Conservation (phyloP, 1,140 invertebrate species). For the Sarcophaga peregrina region DNA sequence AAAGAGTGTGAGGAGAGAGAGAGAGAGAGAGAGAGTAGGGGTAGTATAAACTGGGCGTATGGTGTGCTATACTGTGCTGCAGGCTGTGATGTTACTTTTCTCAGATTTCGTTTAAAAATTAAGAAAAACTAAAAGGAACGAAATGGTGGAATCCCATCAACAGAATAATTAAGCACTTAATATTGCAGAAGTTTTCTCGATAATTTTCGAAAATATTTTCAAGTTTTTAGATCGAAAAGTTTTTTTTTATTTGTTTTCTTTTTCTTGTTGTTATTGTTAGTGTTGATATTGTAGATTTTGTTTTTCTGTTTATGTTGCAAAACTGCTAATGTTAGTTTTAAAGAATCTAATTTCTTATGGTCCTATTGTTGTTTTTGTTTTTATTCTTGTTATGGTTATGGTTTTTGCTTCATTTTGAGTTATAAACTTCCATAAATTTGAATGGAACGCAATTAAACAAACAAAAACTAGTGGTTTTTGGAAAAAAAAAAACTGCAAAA, state of each 20-base stretch:
- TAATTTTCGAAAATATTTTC: slow-evolving; percentile 39
- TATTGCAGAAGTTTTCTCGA: slow-evolving; percentile 25
- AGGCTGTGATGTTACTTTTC: background rate
- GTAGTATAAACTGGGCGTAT: background rate
- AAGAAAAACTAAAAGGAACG: background rate
- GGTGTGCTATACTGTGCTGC: background rate
- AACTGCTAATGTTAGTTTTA: slow-evolving; percentile 21
- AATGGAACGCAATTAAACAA: background rate
- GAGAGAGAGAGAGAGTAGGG: too few relatives aligned
- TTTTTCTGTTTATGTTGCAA: background rate
- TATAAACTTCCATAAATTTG: background rate
- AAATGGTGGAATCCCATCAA: slow-evolving; percentile 24
- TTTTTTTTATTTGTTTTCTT: slow-evolving; percentile 18
- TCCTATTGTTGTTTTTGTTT: background rate
- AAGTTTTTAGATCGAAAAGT: slow-evolving; percentile 39
- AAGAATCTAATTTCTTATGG: background rate
- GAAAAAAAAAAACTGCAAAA: too few relatives aligned
- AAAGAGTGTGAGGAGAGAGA: background rate
- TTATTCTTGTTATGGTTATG: too few relatives aligned
- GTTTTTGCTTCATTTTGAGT: background rate
- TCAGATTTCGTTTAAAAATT: background rate
- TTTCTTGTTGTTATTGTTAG: background rate
- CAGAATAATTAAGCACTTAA: slow-evolving; percentile 41
- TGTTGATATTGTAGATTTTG: background rate
- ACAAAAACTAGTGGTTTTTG: background rate